These are phyloP conservation scores for Gnathonemus longibarbis DNA, from an alignment of 2,113 vertebrate species.

Conservation along the genomic window DNA sequence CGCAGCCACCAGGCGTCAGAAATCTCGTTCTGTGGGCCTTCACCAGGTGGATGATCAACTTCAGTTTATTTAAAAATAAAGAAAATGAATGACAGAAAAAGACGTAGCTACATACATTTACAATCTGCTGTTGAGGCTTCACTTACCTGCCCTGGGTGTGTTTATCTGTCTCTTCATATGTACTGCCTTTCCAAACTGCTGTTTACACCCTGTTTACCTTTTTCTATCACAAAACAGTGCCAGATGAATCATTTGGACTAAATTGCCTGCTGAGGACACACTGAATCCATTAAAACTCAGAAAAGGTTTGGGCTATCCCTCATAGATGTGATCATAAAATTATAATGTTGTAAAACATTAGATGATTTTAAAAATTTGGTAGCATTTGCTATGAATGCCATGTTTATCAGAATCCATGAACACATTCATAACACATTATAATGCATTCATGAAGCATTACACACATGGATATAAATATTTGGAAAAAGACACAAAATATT, in stretches of 20 bases:
- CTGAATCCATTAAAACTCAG: neutral
- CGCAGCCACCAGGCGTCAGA: neutral
- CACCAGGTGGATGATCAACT: neutral
- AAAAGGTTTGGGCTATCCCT: neutral
- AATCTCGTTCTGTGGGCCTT: neutral
- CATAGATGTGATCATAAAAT: neutral
- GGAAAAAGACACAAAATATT: too few relatives aligned
- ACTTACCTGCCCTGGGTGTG: neutral
- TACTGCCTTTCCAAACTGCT: neutral
- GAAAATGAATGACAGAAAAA: neutral
- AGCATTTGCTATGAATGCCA: neutral
- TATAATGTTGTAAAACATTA: neutral
- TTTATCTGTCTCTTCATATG: neutral
- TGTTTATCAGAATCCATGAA: neutral
- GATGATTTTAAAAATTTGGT: neutral
- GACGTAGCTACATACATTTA: neutral
- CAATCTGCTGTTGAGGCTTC: neutral
- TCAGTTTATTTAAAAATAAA: neutral
- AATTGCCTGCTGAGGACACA: neutral
- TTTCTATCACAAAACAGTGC: neutral
- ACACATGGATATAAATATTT: too few relatives aligned
- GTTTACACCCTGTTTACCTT: neutral
- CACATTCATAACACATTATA: too few relatives aligned
- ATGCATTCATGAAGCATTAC: too few relatives aligned
- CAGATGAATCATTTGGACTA: neutral